Conservation (phyloP, 1,140 invertebrate species). For the Brachionus rotundiformis region DNA sequence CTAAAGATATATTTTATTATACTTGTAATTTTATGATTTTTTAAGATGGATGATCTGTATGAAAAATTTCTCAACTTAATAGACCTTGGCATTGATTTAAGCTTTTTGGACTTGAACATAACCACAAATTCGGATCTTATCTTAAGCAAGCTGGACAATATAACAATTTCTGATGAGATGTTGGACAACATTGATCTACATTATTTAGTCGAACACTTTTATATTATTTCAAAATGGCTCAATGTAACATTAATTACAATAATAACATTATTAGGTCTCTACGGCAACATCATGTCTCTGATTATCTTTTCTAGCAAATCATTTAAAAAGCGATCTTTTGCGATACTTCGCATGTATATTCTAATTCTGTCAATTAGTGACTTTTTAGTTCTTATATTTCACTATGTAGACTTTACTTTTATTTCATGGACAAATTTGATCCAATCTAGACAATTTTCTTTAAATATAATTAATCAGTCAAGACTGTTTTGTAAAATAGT, state of each 20-base stretch:
- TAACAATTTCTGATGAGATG: background rate
- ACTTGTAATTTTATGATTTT: too few species aligned
- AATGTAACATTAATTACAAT: background rate
- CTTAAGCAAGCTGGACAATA: background rate
- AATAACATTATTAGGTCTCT: background rate
- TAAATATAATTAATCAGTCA: background rate
- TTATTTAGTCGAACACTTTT: background rate
- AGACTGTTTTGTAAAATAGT: background rate
- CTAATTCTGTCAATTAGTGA: background rate
- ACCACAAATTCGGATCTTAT: background rate
- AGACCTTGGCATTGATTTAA: background rate
- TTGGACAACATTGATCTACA: background rate
- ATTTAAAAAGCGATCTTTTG: background rate
- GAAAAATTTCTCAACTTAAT: too few species aligned
- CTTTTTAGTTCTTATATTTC: slow-evolving; percentile 13
- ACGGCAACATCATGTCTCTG: slow-evolving; percentile 24
- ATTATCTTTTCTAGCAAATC: slow-evolving; percentile 1
- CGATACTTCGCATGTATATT: slow-evolving; percentile 1
- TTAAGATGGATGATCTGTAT: too few species aligned
- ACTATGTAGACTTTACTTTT: slow-evolving; percentile 20
- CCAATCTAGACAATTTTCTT: background rate
- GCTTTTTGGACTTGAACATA: background rate
- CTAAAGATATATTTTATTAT: too few species aligned
- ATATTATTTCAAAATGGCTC: slow-evolving; percentile 25
- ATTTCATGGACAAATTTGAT: background rate